Evolutionary conservation across 1,140 invertebrate species (phyloP), one percentile per base, ranked within the genome.

Genomic region (Anagrus nilaparvatae): DNA sequence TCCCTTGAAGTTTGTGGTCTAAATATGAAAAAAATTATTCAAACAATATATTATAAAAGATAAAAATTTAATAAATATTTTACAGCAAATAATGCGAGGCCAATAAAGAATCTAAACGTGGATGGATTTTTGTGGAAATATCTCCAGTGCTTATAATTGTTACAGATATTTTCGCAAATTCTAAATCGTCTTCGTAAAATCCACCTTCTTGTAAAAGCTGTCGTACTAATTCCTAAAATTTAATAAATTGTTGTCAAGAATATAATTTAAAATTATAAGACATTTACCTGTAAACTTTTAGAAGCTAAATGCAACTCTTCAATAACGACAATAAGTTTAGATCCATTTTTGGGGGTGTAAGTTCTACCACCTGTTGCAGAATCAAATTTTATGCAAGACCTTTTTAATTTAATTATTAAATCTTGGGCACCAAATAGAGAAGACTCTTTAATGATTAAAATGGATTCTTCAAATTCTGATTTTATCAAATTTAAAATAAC

Each of bases 161-260:
- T 27, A 67, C 13, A 1, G 63, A 55, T n/a, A 67, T 43, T 55
- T 47, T 62, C 0, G 65, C 64, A 37, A 67, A 69, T 50, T 61
- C 63, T 8, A 67, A 44, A 44, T 69, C 66, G 0, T 67, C 59
- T 34, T 69, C 66, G 39, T 67, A 57, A 32, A 67, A 67, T 41
- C 66, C 64, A 17, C 55, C 54, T 45, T 67, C 63, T 42, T 66
- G 60, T 14, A 69, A 44, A 4, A 69, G 33, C 31, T 67, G 53
- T 5, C 66, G 51, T 8, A 65, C 20, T 1, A 67, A 40, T 53
- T 68, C 65, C 60, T 68, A 34, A 13, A 39, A 29, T 21, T 40
- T 24, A 21, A 35, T 27, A 10, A 40, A 20, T 34, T 5, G 18
- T 44, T 29, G 10, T 10, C 7, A 37, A 37, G 17, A 30, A 10